Evolutionary conservation across 2,888 invertebrate genomes (phyloP), one percentile per base, ranked within the genome.

Genomic region (Lasioglossum vierecki): DNA sequence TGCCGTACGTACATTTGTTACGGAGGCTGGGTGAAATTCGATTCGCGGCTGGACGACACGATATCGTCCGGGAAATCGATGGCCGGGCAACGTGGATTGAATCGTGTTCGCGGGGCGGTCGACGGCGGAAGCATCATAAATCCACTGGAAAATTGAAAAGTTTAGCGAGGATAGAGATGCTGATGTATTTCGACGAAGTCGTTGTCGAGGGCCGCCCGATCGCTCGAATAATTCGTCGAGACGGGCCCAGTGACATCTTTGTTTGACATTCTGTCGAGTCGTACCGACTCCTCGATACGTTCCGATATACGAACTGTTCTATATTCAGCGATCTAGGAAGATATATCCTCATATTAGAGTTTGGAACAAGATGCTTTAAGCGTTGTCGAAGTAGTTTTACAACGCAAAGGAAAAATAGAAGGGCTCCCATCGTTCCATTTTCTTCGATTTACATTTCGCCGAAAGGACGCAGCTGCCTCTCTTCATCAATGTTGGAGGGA

Each of bases 1-100:
- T 82, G 80, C 86, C 73, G 86, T 79, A 60, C 83, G 83, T 86
- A 88, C 83, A 88, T 89, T 88, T 89, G 89, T 88, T 89, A 82
- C 84, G 46, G 80, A 53, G 80, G 68, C 68, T 66, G 79, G 83
- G 13, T 76, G 83, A 86, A 87, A 87, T 82, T 87, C 87, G 66
- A 73, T 81, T 81, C 72, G 80, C 80, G 74, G 53, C 68, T 76
- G 79, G 74, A 79, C 86, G 86, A 88, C 68, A 63, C 68, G 86
- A 73, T 79, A 83, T 78, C 63, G 60, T 49, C 22, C 77, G 30
- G 68, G 30, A 78, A 88, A 88, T 88, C 86, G 80, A 81, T 49
- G 66, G 66, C 57, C 39, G 60, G 13, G 66, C 66, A 74, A 75
- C 57, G 44, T 72, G 49, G 86, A 80, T 80, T 49, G 80, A 46